Evolutionary conservation across 1,140 invertebrate genomes (phyloP).

Genomic region (Drosophila hydei): DNA sequence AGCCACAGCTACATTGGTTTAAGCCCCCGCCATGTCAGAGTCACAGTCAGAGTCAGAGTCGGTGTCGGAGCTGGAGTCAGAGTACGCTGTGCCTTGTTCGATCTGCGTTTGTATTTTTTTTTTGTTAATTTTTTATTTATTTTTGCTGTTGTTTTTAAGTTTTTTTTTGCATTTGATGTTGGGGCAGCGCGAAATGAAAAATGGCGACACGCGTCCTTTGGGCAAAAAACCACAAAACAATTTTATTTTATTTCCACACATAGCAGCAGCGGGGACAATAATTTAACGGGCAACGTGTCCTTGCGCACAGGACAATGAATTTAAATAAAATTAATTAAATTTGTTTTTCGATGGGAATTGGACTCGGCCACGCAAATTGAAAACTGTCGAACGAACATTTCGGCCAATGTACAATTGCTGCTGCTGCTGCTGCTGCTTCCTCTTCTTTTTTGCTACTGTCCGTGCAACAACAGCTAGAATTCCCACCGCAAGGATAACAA

Average conservation of each 20-base stretch:
- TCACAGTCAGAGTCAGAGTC: no score
- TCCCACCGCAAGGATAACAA: slow-evolving; percentile 52
- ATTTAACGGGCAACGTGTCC: slow-evolving; percentile 46
- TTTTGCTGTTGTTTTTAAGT: slow-evolving; percentile 5
- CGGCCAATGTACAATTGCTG: slow-evolving; percentile 12
- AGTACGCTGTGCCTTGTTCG: slow-evolving; percentile 36
- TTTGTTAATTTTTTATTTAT: slow-evolving; percentile 20
- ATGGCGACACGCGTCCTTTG: slow-evolving; percentile 66
- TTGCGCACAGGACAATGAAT: slow-evolving; percentile 53
- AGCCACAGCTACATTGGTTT: slow-evolving; percentile 23
- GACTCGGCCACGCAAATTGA: slow-evolving; percentile 15
- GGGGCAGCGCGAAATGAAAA: slow-evolving; percentile 50
- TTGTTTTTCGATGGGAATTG: slow-evolving; percentile 46
- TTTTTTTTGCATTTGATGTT: slow-evolving; percentile 21
- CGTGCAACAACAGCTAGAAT: slow-evolving; percentile 39
- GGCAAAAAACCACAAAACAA: slow-evolving; percentile 74
- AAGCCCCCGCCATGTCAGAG: slow-evolving; percentile 23
- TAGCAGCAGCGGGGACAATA: slow-evolving; percentile 37
- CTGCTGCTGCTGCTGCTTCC: neutral
- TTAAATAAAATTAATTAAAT: slow-evolving; percentile 73
- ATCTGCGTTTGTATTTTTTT: slow-evolving; percentile 40
- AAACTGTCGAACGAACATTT: slow-evolving; percentile 10
- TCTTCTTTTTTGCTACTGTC: neutral
- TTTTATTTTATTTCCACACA: slow-evolving; percentile 67
- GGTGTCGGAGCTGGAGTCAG: neutral